A percentile compares a stretch with the other conserved stretches of the same genome.
Evolutionary conservation across 2,113 vertebrate genomes (phyloP).

Genomic region (Benthochromis sp.): DNA sequence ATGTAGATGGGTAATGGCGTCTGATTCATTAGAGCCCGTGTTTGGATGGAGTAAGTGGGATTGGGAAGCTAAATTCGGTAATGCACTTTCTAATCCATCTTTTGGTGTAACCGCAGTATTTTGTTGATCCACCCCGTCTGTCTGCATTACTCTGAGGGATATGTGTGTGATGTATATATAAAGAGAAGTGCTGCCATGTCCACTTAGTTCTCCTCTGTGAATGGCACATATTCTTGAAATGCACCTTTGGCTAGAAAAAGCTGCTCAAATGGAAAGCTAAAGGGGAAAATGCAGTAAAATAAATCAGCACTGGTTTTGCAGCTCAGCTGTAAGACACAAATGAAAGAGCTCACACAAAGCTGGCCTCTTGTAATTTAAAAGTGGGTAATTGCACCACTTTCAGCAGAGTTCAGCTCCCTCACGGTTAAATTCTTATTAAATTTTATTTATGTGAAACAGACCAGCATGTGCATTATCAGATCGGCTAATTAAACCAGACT

Average conservation of each 20-base stretch:
- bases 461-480: slow-evolving; percentile 12
- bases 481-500: slow-evolving; percentile 47
- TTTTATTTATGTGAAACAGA: slow-evolving; percentile 24
- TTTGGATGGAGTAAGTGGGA: neutral
- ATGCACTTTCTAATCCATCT: slow-evolving; percentile 39
- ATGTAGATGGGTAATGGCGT: neutral
- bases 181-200: slow-evolving; percentile 36
- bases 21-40: slow-evolving; percentile 11
- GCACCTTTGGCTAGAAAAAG: slow-evolving; percentile 4
- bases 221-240: slow-evolving; percentile 10
- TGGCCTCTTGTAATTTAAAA: neutral
- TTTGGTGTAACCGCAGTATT: slow-evolving; percentile 28
- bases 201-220: slow-evolving; percentile 17
- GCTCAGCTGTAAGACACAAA: slow-evolving; percentile 1
- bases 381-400: slow-evolving; percentile 24
- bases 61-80: slow-evolving; percentile 41
- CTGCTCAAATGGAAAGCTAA: neutral
- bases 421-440: neutral
- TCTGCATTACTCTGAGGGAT: slow-evolving; percentile 17
- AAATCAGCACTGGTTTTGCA: neutral
- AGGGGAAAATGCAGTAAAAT: slow-evolving; percentile 12
- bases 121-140: slow-evolving; percentile 16
- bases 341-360: slow-evolving; percentile 10
- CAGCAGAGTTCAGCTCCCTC: slow-evolving; percentile 13
- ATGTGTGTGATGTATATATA: slow-evolving; percentile 38